Conservation (phyloP, 2,113 vertebrate genomes). For the Corydoras sp. region DNA sequence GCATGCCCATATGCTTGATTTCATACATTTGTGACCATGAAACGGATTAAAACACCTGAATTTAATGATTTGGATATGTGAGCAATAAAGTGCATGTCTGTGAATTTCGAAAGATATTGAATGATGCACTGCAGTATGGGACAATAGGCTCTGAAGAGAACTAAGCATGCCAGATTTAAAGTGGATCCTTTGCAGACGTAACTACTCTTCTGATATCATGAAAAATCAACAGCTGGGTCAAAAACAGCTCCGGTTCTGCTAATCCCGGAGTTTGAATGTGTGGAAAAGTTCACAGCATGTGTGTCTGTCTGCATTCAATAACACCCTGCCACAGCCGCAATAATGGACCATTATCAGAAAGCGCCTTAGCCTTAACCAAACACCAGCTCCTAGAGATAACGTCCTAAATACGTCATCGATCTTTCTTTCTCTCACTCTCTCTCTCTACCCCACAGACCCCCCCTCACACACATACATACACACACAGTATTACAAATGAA, state of each 20-base stretch:
- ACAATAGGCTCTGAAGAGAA: slow-evolving; percentile 12
- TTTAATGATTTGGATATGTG: too few species aligned
- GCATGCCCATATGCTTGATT: too few species aligned
- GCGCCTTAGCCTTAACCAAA: slow-evolving; percentile 61
- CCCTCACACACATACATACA: neutral
- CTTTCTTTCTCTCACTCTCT: slow-evolving; percentile 51
- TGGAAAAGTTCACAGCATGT: slow-evolving; percentile 26
- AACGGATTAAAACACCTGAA: too few species aligned
- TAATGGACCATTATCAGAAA: slow-evolving; percentile 62
- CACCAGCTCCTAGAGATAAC: slow-evolving; percentile 62
- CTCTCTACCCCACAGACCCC: slow-evolving; percentile 41
- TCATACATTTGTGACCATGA: too few species aligned
- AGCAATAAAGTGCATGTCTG: too few species aligned
- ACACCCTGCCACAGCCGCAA: slow-evolving; percentile 35
- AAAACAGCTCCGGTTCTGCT: slow-evolving; percentile 36
- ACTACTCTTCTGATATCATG: slow-evolving; percentile 4
- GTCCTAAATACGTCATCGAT: slow-evolving; percentile 59
- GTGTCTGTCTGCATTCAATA: slow-evolving; percentile 27
- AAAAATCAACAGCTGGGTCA: slow-evolving; percentile 26
- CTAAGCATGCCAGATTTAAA: neutral
- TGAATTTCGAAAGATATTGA: too few species aligned
- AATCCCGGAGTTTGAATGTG: slow-evolving; percentile 22
- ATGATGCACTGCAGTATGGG: neutral
- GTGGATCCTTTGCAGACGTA: slow-evolving; percentile 8
- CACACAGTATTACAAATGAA: neutral